Evolutionary conservation across 2,888 invertebrate species (phyloP).

Genomic region (Drosophila subsilvestris): DNA sequence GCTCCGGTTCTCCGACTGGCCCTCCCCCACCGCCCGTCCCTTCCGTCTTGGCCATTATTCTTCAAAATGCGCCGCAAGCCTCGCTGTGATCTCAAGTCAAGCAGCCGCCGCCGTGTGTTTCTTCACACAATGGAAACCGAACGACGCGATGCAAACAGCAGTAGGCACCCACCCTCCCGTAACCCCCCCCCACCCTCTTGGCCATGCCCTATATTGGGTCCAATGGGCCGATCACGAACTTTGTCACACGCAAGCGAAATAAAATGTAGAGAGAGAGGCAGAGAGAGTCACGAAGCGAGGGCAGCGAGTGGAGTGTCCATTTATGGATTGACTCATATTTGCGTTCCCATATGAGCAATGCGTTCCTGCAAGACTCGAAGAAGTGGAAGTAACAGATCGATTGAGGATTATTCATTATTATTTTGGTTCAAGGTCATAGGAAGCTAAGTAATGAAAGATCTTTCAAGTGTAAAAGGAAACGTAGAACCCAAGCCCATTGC

Average conservation of each 20-base stretch:
- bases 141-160: neutral
- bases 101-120: slow-evolving; percentile 52
- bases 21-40: neutral
- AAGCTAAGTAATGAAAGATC: too few species aligned
- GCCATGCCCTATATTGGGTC: slow-evolving; percentile 44
- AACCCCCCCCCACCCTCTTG: too few species aligned
- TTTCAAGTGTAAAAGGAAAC: too few species aligned
- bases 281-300: neutral
- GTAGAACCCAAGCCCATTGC: too few species aligned
- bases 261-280: neutral
- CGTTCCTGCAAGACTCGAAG: neutral
- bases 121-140: slow-evolving; percentile 39
- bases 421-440: neutral
- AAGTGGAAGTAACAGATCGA: neutral
- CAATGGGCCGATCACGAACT: slow-evolving; percentile 42
- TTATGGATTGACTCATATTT: slow-evolving; percentile 7
- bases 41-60: slow-evolving; percentile 65
- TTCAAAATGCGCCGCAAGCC: slow-evolving; percentile 72
- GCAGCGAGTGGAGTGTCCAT: slow-evolving; percentile 7
- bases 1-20: neutral
- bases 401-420: neutral
- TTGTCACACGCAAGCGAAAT: slow-evolving; percentile 22
- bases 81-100: slow-evolving; percentile 20
- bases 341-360: neutral
- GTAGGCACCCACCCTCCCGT: slow-evolving; percentile 11